Evolutionary conservation across 2,113 vertebrate genomes (phyloP), one percentile per base, ranked within the genome.

Genomic region (Megalops atlanticus): DNA sequence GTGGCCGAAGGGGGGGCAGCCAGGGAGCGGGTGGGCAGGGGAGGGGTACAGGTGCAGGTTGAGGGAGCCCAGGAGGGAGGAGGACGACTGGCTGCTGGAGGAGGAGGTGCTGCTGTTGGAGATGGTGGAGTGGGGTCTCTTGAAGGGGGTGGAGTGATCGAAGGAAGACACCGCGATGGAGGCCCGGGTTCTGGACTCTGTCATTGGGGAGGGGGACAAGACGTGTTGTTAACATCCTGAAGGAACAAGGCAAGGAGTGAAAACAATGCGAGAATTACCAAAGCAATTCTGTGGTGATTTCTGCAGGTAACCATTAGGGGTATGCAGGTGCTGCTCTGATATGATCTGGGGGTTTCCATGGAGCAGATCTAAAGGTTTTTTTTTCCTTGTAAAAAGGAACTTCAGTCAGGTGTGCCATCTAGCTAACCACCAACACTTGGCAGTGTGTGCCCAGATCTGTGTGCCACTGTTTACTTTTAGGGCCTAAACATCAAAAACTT

Each of bases 91-190:
- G 89, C 95, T 95, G 86, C 95, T 90, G 77, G 95, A 96, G 49
- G 95, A 95, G 15, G 95, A 95, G 4, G 93, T 95, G 91, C 95
- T 96, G 91, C 95, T 95, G 91, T 94, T 95, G 72, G 95, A 95
- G 91, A 96, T 93, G 49, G 94, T 95, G 81, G 95, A 96, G 87
- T 95, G 95, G 0, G 94, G 95, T 40, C 95, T 92, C 87, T 96
- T 96, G 81, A 94, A 93, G 0, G 94, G 91, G 0, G 89, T 76
- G 43, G 83, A 86, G 73, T 94, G 91, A 52, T 95, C 94, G 77
- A 90, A 92, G 0, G 92, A 92, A 41, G 95, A 86, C 74, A 92
- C 91, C 0, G 91, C 90, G 0, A 92, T 86, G 58, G 93, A 91
- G 0, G 93, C 93, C 36, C 89, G 89, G 15, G 85, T 89, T 78